A percentile compares a stretch with the other conserved stretches of the same genome.
Conservation (phyloP, 2,113 vertebrate genomes). For the Sander vitreus region DNA sequence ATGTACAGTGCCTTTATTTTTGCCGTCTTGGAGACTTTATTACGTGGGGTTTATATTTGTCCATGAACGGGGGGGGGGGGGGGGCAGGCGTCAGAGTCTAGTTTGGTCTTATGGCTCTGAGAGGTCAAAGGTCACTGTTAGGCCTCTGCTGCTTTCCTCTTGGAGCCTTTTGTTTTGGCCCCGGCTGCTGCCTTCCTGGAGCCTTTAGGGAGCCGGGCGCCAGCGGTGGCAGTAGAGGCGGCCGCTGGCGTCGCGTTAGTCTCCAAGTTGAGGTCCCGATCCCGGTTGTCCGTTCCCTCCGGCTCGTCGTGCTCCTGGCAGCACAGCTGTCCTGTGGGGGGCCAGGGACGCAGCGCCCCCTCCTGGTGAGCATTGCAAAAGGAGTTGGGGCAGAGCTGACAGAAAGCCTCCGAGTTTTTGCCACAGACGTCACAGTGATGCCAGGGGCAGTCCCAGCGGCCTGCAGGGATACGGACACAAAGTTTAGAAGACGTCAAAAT, state of each 20-base stretch:
- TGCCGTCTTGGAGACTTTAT: background rate
- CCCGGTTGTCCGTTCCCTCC: conserved; percentile 62
- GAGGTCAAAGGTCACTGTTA: conserved; percentile 56
- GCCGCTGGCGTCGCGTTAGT: accelerated
- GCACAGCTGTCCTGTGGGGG: conserved; percentile 86
- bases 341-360: conserved; percentile 85
- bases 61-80: background rate
- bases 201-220: conserved; percentile 50
- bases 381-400: conserved; percentile 97
- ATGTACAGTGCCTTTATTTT: conserved; percentile 50
- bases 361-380: conserved; percentile 96
- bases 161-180: conserved; percentile 61
- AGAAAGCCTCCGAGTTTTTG: conserved; percentile 92
- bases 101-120: conserved; percentile 51
- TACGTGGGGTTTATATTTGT: background rate
- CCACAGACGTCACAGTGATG: conserved; percentile 99
- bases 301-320: conserved; percentile 92
- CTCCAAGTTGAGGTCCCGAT: background rate
- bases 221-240: background rate
- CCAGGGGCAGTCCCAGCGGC: conserved; percentile 99
- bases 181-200: conserved; percentile 57
- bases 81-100: conserved; percentile 69
- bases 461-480: conserved; percentile 72
- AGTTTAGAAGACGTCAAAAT: background rate
- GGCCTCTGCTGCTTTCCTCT: conserved; percentile 77